A percentile compares a stretch with the other conserved stretches of the same genome.
phyloP scores from a whole-genome alignment of 2,797 vertebrate species.

The Enteromius afrohamiltoni region DNA sequence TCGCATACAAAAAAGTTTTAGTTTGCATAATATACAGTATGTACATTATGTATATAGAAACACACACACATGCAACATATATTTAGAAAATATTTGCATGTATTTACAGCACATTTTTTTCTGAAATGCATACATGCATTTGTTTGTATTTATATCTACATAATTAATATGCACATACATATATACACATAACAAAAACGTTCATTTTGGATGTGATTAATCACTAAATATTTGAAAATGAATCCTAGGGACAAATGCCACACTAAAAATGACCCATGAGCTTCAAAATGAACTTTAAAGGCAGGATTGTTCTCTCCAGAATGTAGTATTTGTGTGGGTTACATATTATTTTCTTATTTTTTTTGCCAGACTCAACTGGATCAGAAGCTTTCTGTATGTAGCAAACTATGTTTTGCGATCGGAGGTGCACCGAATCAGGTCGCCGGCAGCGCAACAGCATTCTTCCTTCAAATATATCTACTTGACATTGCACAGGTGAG shows the following conservation, averaged over 20 bases:
- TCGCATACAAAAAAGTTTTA: too few relatives aligned
- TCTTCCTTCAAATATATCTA: constrained; percentile 96
- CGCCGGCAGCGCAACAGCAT: constrained; percentile 89
- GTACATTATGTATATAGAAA: background rate
- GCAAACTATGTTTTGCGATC: constrained; percentile 92
- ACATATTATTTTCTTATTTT: background rate
- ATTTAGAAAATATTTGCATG: too few relatives aligned
- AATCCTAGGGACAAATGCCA: background rate
- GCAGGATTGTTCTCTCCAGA: background rate
- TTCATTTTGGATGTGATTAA: too few relatives aligned
- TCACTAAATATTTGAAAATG: background rate
- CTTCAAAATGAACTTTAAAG: background rate
- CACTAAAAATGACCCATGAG: background rate
- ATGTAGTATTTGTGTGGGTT: background rate
- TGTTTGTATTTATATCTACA: too few relatives aligned
- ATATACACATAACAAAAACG: too few relatives aligned
- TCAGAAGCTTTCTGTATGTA: constrained; percentile 80
- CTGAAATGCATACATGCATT: too few relatives aligned
- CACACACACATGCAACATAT: too few relatives aligned
- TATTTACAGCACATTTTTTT: too few relatives aligned
- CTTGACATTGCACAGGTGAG: constrained; percentile 92
- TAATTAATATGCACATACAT: background rate
- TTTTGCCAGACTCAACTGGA: constrained; percentile 69
- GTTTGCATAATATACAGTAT: too few relatives aligned
- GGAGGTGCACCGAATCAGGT: constrained; percentile 93